These are phyloP conservation scores for Calcarius lapponicus DNA, from an alignment of 2,797 vertebrate species.

Conservation along the genomic window DNA sequence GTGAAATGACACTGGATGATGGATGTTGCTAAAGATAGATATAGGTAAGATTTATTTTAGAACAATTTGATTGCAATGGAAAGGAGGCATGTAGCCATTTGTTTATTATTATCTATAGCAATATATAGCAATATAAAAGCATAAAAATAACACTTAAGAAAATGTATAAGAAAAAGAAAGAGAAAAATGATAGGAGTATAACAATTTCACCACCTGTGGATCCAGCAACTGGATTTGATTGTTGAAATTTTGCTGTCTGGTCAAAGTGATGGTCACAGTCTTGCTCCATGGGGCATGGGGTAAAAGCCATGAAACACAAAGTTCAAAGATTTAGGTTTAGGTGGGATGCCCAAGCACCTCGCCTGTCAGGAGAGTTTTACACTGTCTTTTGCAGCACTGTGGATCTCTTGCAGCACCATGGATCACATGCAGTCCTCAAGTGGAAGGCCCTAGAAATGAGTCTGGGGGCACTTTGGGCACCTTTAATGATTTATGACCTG, in stretches of 20 bases:
- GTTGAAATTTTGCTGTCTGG: not conserved
- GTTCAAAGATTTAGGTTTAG: not conserved
- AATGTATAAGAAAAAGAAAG: not conserved
- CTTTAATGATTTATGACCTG: not conserved
- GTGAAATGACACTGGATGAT: not conserved
- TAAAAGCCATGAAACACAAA: not conserved
- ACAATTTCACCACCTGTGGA: rapidly evolving
- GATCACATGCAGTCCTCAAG: not conserved
- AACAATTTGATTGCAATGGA: not conserved
- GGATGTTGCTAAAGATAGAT: not conserved
- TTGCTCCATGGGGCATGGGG: rapidly evolving
- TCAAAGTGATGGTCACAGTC: not conserved
- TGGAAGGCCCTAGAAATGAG: not conserved
- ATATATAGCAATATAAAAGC: not conserved
- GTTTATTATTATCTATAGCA: not conserved
- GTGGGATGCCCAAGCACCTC: not conserved
- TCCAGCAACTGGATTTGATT: not conserved
- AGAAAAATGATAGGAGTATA: not conserved
- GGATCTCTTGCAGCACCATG: not conserved
- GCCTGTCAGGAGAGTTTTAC: not conserved
- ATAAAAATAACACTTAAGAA: not conserved
- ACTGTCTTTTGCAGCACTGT: not conserved
- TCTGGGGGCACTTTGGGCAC: rapidly evolving
- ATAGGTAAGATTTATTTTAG: not conserved
- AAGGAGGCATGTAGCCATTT: not conserved